phyloP scores from a whole-genome alignment of 2,888 invertebrate species.

The Nebria salina region DNA sequence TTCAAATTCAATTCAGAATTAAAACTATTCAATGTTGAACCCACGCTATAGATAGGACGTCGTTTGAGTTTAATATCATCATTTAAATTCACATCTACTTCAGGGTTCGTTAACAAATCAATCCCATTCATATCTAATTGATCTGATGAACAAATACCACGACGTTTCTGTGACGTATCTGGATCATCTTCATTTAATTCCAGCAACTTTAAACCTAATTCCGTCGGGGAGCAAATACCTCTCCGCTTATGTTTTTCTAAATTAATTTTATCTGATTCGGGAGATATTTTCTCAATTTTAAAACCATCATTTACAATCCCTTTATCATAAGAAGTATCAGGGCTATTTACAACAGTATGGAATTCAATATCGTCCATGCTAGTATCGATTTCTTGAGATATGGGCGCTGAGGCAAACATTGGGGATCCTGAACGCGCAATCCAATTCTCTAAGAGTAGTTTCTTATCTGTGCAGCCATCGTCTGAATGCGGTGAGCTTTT shows the following conservation, averaged over 20 bases:
- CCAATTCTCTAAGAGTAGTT: constrained; percentile 66
- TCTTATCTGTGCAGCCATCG: constrained; percentile 65
- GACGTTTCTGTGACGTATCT: constrained; percentile 66
- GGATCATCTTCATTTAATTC: constrained; percentile 60
- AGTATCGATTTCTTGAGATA: constrained; percentile 60
- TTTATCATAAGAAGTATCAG: constrained; percentile 50
- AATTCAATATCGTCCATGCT: constrained; percentile 65
- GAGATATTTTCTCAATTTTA: constrained; percentile 55
- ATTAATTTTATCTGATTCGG: constrained; percentile 27
- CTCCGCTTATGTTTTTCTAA: constrained; percentile 53
- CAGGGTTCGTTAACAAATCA: constrained; percentile 65
- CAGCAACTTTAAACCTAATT: constrained; percentile 62
- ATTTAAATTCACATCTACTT: constrained; percentile 67
- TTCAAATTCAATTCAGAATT: constrained; percentile 38
- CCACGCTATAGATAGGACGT: constrained; percentile 38
- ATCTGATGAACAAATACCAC: constrained; percentile 69
- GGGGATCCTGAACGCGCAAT: constrained; percentile 66
- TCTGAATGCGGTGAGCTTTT: constrained; percentile 58
- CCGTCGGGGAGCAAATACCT: constrained; percentile 65
- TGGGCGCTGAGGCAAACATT: constrained; percentile 64
- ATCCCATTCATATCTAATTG: constrained; percentile 63
- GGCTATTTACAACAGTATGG: constrained; percentile 65
- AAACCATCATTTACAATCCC: constrained; percentile 49
- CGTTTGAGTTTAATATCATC: constrained; percentile 54
- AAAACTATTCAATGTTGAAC: constrained; percentile 34